A percentile compares a stretch with the other conserved stretches of the same genome.
phyloP scores from a whole-genome alignment of 2,113 vertebrate genomes.

The Chroicocephalus ridibundus region DNA sequence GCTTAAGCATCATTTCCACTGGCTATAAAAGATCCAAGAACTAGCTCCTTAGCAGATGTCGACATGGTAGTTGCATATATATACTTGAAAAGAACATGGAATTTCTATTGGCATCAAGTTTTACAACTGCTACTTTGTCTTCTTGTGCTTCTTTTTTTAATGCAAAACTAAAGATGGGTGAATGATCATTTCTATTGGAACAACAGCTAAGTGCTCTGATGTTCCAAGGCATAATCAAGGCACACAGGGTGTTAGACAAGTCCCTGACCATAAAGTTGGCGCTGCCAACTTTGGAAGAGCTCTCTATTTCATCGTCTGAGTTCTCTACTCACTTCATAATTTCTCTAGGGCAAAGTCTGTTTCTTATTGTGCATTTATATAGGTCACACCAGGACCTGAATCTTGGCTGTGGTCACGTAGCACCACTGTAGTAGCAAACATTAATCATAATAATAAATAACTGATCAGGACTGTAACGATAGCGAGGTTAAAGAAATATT shows the following conservation, averaged over 20 bases:
- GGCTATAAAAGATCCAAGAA: background rate
- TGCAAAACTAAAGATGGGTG: background rate
- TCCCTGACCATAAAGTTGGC: background rate
- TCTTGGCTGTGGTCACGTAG: constrained; percentile 45
- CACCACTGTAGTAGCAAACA: background rate
- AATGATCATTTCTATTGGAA: background rate
- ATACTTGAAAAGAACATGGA: background rate
- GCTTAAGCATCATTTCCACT: background rate
- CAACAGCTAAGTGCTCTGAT: background rate
- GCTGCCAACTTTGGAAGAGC: background rate
- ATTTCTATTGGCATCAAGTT: background rate
- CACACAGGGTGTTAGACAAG: background rate
- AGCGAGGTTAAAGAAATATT: background rate
- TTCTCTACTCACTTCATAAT: background rate
- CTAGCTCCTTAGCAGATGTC: background rate
- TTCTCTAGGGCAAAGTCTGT: constrained; percentile 28
- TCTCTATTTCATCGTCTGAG: background rate
- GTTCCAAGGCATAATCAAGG: background rate
- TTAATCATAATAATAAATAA: background rate
- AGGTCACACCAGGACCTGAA: background rate
- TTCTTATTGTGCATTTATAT: background rate
- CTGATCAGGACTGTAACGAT: background rate
- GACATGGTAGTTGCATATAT: fast-evolving
- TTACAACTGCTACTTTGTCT: background rate
- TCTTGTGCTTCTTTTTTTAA: background rate